Evolutionary conservation across 2,113 vertebrate species (phyloP).

Genomic region (Atherinomorus stipes): DNA sequence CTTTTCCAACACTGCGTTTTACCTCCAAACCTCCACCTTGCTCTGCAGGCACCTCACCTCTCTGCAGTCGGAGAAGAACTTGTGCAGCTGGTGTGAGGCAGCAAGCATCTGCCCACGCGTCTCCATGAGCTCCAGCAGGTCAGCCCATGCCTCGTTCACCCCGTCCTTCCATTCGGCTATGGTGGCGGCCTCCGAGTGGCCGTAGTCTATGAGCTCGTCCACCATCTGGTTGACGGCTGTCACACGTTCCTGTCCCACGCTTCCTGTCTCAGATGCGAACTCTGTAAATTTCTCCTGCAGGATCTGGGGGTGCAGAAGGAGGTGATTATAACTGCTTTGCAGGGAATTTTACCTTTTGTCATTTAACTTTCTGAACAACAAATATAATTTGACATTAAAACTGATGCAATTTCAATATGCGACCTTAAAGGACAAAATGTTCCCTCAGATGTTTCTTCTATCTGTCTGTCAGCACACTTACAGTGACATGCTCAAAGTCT

Average conservation of each 20-base stretch:
- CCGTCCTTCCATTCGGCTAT: slow-evolving; percentile 98
- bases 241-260: slow-evolving; percentile 90
- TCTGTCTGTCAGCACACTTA: slow-evolving; percentile 72
- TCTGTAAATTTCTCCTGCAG: slow-evolving; percentile 96
- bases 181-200: slow-evolving; percentile 91
- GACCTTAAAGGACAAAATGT: background rate
- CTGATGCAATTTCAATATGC: too few relatives aligned
- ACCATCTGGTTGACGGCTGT: slow-evolving; percentile 95
- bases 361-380: too few relatives aligned
- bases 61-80: slow-evolving; percentile 94
- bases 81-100: slow-evolving; percentile 93
- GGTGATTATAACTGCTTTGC: background rate
- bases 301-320: slow-evolving; percentile 64
- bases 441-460: background rate
- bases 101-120: slow-evolving; percentile 92
- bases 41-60: slow-evolving; percentile 74
- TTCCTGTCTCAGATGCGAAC: slow-evolving; percentile 91
- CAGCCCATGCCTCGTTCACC: slow-evolving; percentile 95
- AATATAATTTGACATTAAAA: too few relatives aligned
- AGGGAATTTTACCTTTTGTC: too few relatives aligned
- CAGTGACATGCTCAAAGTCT: slow-evolving; percentile 95
- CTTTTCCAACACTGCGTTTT: too few relatives aligned
- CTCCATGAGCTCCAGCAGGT: slow-evolving; percentile 96
- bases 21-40: background rate
- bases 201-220: slow-evolving; percentile 95